Percentiles rank a stretch among this genome's conserved stretches.
phyloP scores from a whole-genome alignment of 1,140 invertebrate species.

The Venturia canescens region DNA sequence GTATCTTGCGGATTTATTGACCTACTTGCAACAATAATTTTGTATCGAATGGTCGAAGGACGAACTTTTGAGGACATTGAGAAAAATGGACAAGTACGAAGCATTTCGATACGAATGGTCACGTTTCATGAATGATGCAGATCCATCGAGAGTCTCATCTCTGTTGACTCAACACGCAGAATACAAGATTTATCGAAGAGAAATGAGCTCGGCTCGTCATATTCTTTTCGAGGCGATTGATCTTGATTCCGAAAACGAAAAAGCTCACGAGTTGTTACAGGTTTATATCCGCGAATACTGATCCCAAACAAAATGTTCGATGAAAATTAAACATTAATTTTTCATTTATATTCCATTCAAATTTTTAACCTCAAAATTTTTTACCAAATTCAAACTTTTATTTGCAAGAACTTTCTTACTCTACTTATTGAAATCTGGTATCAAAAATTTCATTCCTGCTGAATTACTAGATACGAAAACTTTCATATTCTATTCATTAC shows the following conservation, averaged over 20 bases:
- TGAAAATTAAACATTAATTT: too few relatives aligned
- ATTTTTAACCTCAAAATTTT: too few relatives aligned
- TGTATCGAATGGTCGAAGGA: slow-evolving; percentile 41
- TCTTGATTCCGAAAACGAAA: slow-evolving; percentile 41
- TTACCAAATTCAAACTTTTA: slow-evolving; percentile 42
- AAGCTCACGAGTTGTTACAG: slow-evolving; percentile 52
- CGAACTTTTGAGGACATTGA: slow-evolving; percentile 44
- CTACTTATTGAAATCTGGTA: too few relatives aligned
- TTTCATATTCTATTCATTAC: too few relatives aligned
- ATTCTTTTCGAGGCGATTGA: slow-evolving; percentile 50
- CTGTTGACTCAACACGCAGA: slow-evolving; percentile 48
- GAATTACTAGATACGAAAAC: too few relatives aligned
- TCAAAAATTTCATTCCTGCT: too few relatives aligned
- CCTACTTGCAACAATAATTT: background rate
- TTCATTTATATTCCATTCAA: too few relatives aligned
- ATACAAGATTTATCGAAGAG: slow-evolving; percentile 52
- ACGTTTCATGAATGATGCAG: slow-evolving; percentile 36
- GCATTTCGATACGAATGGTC: slow-evolving; percentile 50
- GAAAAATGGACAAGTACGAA: slow-evolving; percentile 51
- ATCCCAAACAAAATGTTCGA: too few relatives aligned
- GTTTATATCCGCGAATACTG: background rate
- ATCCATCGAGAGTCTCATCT: slow-evolving; percentile 29
- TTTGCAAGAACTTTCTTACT: too few relatives aligned
- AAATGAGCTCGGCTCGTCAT: slow-evolving; percentile 52
- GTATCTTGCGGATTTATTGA: background rate